phyloP scores from a whole-genome alignment of 2,113 vertebrate species.

The Origma solitaria region DNA sequence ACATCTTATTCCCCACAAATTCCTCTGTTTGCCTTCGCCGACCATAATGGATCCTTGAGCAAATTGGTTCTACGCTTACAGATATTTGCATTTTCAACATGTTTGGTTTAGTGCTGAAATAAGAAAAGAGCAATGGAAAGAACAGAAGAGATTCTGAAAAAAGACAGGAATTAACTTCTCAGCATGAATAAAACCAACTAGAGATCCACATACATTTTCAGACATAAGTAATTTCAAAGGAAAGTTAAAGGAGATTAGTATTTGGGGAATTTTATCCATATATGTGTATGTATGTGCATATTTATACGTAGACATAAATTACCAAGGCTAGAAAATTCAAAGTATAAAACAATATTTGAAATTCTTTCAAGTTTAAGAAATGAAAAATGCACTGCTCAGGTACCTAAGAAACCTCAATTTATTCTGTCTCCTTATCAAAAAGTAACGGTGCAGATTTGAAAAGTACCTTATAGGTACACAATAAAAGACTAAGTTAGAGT shows the following conservation, averaged over 20 bases:
- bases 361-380: neutral
- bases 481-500: neutral
- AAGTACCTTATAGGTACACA: neutral
- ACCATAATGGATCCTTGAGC: neutral
- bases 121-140: neutral
- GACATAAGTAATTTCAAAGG: neutral
- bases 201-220: neutral
- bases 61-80: neutral
- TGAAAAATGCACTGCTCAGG: neutral
- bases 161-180: neutral
- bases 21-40: neutral
- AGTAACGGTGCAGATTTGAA: neutral
- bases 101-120: neutral
- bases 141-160: neutral
- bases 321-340: neutral
- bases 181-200: neutral
- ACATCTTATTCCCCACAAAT: neutral
- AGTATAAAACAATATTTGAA: neutral
- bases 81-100: slow-evolving; percentile 12
- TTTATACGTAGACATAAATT: neutral
- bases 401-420: neutral
- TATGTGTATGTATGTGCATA: neutral
- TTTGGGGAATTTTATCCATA: neutral
- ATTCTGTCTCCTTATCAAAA: neutral
- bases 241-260: neutral